Evolutionary conservation across 2,888 invertebrate genomes (phyloP), one percentile per base, ranked within the genome.

Genomic region (Parnassius orleans): DNA sequence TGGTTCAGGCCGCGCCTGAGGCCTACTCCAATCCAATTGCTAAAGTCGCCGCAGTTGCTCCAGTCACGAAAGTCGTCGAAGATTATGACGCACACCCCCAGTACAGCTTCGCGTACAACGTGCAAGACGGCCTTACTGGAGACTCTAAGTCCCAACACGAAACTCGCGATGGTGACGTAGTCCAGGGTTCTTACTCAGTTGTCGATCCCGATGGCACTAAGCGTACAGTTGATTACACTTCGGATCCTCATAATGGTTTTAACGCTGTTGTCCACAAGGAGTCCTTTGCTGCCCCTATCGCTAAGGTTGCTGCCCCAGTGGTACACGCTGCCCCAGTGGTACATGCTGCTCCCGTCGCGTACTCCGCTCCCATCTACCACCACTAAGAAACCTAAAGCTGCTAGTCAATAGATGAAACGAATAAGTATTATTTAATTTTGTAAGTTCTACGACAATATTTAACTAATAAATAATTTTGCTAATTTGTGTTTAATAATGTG

Each of bases 91-190:
- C 54, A 71, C 86, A 72, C 80, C 88, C 63, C 71, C 92, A 92
- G 73, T 93, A 93, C 86, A 90, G 88, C 74, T 93, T 89, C 74
- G 81, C 82, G 5, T 89, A 90, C 68, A 84, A 86, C 56, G 82
- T 90, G 1, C 83, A 88, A 67, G 89, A 89, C 65, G 74, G 77
- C 64, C 66, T 86, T 42, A 88, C 89, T 55, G 88, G 90, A 19
- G 90, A 90, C 72, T 79, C 75, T 53, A 89, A 89, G 71, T 81
- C 77, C 72, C 88, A 89, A 70, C 80, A 81, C 50, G 90, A 90
- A 72, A 71, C 74, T 56, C 82, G 90, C 56, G 79, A 80, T 61
- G 90, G 90, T 61, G 87, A 89, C 66, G 82, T 85, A 10, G 90
- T 90, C 44, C 84, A 85, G 67, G 90, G 90, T 19, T 82, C 84